phyloP scores from a whole-genome alignment of 2,797 vertebrate species.

The Hylomyscus alleni region DNA sequence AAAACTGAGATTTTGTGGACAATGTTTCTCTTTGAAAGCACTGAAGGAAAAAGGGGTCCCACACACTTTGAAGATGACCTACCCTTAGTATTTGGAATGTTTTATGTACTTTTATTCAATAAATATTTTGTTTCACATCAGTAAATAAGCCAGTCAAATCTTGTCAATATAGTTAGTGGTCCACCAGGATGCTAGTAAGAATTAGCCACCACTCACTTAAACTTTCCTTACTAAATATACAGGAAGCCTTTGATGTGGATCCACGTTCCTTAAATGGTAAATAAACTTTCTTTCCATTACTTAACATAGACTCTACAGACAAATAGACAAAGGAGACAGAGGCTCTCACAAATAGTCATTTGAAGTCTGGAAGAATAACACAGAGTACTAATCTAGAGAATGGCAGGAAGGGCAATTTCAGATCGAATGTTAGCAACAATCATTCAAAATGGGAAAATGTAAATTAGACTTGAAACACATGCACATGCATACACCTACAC shows the following conservation, averaged over 20 bases:
- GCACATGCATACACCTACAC: not conserved
- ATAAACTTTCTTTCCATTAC: not conserved
- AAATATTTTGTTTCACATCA: constrained; percentile 55
- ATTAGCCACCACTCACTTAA: not conserved
- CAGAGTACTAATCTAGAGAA: not conserved
- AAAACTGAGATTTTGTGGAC: not conserved
- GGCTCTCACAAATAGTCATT: not conserved
- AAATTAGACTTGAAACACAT: not conserved
- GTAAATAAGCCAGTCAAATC: constrained; percentile 15
- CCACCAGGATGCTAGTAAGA: not conserved
- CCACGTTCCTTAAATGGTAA: not conserved
- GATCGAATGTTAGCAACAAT: not conserved
- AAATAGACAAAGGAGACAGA: not conserved
- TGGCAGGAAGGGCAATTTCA: not conserved
- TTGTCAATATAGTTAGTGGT: constrained; percentile 42
- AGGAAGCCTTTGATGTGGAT: not conserved
- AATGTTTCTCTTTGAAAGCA: not conserved
- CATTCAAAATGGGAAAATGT: not conserved
- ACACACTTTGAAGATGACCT: not conserved
- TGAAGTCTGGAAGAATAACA: not conserved
- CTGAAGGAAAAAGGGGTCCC: not conserved
- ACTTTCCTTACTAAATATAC: not conserved
- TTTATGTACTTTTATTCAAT: constrained; percentile 18
- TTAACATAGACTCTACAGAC: not conserved
- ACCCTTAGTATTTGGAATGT: constrained; percentile 31